A percentile compares a stretch with the other conserved stretches of the same genome.
Evolutionary conservation across 2,888 invertebrate species (phyloP).

Genomic region (Crocallis elinguaria): DNA sequence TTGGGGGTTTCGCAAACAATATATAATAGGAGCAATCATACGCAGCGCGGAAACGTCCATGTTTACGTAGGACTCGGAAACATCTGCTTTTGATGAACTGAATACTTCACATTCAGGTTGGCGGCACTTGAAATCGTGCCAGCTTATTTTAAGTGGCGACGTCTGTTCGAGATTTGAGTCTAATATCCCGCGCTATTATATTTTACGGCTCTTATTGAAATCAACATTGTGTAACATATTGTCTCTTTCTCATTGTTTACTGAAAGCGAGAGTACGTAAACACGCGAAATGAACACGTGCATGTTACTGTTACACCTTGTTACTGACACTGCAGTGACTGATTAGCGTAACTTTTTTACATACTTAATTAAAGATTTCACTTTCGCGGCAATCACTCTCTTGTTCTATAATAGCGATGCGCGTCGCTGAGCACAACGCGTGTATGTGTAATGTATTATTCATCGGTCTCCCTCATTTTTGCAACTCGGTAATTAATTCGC

Average conservation of each 20-base stretch:
- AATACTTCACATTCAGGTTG: slow-evolving; percentile 81
- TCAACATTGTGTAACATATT: slow-evolving; percentile 46
- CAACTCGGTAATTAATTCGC: slow-evolving; percentile 38
- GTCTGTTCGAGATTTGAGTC: slow-evolving; percentile 77
- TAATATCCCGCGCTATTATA: slow-evolving; percentile 64
- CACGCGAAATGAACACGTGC: slow-evolving; percentile 14
- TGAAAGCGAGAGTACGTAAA: slow-evolving; percentile 12
- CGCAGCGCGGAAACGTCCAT: slow-evolving; percentile 56
- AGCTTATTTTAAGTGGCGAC: slow-evolving; percentile 83
- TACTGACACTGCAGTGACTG: slow-evolving; percentile 4
- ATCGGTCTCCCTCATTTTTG: slow-evolving; percentile 43
- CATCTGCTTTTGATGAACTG: slow-evolving; percentile 83
- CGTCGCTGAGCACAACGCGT: slow-evolving; percentile 52
- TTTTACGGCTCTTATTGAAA: slow-evolving; percentile 64
- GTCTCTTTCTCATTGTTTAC: slow-evolving; percentile 21
- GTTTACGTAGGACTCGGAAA: slow-evolving; percentile 73
- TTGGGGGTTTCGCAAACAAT: slow-evolving; percentile 40
- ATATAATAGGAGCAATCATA: slow-evolving; percentile 52
- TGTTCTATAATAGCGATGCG: slow-evolving; percentile 49
- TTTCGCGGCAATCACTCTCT: slow-evolving; percentile 63
- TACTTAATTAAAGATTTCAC: slow-evolving; percentile 59
- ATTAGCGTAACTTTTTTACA: slow-evolving; percentile 15
- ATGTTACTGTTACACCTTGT: slow-evolving; percentile 5
- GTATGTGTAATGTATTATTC: slow-evolving; percentile 62
- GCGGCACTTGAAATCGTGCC: slow-evolving; percentile 81